Evolutionary conservation across 2,113 vertebrate species (phyloP), one percentile per base, ranked within the genome.

Genomic region (Aviceda subcristata): DNA sequence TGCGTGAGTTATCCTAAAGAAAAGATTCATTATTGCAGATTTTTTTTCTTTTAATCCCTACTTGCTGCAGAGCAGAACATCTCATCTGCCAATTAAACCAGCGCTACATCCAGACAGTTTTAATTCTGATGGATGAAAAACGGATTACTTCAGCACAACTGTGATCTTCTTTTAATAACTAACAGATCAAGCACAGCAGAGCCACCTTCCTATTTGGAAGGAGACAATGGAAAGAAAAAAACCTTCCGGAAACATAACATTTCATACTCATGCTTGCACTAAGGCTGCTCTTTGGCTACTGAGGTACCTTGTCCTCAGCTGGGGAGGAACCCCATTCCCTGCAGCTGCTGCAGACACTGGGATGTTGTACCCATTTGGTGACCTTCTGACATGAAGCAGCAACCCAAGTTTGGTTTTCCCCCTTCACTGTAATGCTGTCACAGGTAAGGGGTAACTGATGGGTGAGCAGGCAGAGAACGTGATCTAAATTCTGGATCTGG

Each of bases 331-430:
- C 2, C 29, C 24, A 9, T 18, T 2, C 63, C 43, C 64, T 23
- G 38, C 2, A 0, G 8, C 60, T 62, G n/a, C 60, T 22, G 30
- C 79, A 53, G 15, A 22, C 18, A 21, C 1, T 0, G 1, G 15
- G 18, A 15, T 8, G 7, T 34, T 14, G 20, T 32, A 36, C 7
- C 18, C 20, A 5, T 10, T 16, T 4, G 26, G 11, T 15, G 71
- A 68, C 30, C 17, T 60, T 30, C 27, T n/a, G 16, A 29, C 24
- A 30, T 0, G 1, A 41, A 88, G 27, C 34, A 84, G 67, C 34
- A 38, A 38, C 12, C 18, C n/a, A 12, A 4, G 34, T 6, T 4
- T 14, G 7, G 1, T 23, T 55, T 38, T 29, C 12, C 24, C 24
- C 34, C 38, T 2, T 14, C 23, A 3, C 36, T 4, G 26, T 6